phyloP scores from a whole-genome alignment of 2,797 vertebrate genomes.

The Pangasius mekongensis region DNA sequence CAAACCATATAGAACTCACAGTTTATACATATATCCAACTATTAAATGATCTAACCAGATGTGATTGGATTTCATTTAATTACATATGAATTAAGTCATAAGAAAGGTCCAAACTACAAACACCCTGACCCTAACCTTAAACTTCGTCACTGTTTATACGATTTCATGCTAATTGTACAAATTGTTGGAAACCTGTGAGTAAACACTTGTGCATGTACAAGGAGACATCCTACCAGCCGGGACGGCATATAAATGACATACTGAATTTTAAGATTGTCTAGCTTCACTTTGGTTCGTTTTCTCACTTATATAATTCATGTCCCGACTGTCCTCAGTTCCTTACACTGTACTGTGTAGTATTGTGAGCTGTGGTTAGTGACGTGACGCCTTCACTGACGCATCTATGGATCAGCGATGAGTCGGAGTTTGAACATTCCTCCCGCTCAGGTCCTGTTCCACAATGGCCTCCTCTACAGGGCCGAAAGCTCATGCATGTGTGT shows the following conservation, averaged over 20 bases:
- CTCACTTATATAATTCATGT: not conserved
- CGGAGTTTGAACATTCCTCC: not conserved
- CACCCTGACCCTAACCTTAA: not conserved
- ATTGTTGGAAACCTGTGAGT: not conserved
- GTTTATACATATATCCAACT: not conserved
- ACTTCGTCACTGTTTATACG: not conserved
- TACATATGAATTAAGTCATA: not conserved
- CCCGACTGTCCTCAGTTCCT: too few species aligned
- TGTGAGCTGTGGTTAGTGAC: not conserved
- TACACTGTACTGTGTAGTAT: too few species aligned
- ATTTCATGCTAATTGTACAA: not conserved
- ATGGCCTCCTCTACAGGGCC: constrained; percentile 9
- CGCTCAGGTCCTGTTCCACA: constrained; percentile 1
- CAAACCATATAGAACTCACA: not conserved
- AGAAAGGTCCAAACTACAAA: not conserved
- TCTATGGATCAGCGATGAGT: not conserved
- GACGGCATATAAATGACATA: not conserved
- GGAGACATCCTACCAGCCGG: not conserved
- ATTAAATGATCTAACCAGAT: not conserved
- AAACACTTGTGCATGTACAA: not conserved
- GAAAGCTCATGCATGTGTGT: constrained; percentile 40
- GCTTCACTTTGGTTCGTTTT: not conserved
- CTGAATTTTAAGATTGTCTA: not conserved
- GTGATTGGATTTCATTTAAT: not conserved
- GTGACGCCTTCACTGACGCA: not conserved